Base-by-base conservation (phyloP, 1,140 invertebrate species). In the Hypothenemus hampei region DNA sequence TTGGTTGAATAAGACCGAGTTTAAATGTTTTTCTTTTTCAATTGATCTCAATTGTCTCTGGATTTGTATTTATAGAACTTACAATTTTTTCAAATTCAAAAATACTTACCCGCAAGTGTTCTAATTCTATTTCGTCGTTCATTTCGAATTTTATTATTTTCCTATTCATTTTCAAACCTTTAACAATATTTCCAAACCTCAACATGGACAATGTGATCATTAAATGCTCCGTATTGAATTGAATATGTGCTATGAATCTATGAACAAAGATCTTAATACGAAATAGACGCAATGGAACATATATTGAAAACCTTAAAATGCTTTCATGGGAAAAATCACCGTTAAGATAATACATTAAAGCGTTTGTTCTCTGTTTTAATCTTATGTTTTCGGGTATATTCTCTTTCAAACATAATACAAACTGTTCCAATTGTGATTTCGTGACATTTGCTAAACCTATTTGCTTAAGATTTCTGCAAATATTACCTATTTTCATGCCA, bases 371-470 rank as follows among this genome's bases (percentile, higher is more conserved):
- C 46, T 65, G 57, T 45, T 62, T 68, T 0, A 63, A 33, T 47
- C 37, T 37, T 20, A 62, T 61, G 4, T 52, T 48, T 44, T 62
- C 59, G 0, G 59, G 59, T n/a, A 60, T 59, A 41, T 69, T 64
- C 24, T 61, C 46, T 29, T 40, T 61, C 10, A 68, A 37, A 7
- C 61, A 50, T 18, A 68, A 52, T 8, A 68, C 26, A 35, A 70
- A 65, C 40, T 68, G 66, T 52, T 69, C 69, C 16, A 70, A 37
- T 50, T 65, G 60, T 0, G 59, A 62, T 54, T 68, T 70, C 2
- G 59, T 61, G 7, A 65, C 45, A 57, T 70, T 70, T 8, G 61
- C 69, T 8, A 33, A 39, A 2, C 61, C 67, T 11, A 70, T 55
- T 53, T 68, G 60, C 15, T 43, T 47, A 13, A 46, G 48, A 15